Percentiles rank a stretch among this genome's conserved stretches.
These are phyloP conservation scores for Hemicentrotus pulcherrimus DNA, from an alignment of 35 echinoderm and acorn worm genomes.

Conservation along the genomic window DNA sequence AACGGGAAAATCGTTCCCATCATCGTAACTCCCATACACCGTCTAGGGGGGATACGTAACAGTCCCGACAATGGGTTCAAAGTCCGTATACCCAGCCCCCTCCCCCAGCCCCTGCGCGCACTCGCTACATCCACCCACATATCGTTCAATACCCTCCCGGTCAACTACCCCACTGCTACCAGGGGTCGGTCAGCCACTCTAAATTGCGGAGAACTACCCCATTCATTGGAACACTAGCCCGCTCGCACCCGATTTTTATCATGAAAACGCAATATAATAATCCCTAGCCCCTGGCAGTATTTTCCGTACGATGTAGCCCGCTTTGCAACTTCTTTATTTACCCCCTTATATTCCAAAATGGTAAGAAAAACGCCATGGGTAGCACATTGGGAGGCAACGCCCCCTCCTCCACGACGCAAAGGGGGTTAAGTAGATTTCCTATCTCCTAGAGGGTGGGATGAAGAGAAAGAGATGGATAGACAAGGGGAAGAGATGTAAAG, in stretches of 20 bases:
- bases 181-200: conserved; percentile 34
- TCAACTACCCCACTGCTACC: not conserved
- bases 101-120: not conserved
- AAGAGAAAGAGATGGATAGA: not conserved
- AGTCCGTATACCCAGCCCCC: not conserved
- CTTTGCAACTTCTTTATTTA: conserved; percentile 1
- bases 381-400: conserved; percentile 6
- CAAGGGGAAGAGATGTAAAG: not conserved
- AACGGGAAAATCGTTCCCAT: not conserved
- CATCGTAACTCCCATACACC: not conserved
- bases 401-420: not conserved
- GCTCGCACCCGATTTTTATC: conserved; percentile 36
- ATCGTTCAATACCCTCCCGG: conserved; percentile 21
- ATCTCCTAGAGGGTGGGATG: not conserved
- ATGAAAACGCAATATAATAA: conserved; percentile 49
- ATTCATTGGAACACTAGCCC: conserved; percentile 30
- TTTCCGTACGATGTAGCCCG: conserved; percentile 15
- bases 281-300: conserved; percentile 43
- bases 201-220: conserved; percentile 17
- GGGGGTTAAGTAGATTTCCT: conserved; percentile 10
- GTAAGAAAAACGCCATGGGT: not conserved
- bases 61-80: not conserved
- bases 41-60: not conserved
- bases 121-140: not conserved
- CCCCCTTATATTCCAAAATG: not conserved